Base-by-base conservation (phyloP, 2,888 invertebrate genomes). In the Abrostola triplasia region DNA sequence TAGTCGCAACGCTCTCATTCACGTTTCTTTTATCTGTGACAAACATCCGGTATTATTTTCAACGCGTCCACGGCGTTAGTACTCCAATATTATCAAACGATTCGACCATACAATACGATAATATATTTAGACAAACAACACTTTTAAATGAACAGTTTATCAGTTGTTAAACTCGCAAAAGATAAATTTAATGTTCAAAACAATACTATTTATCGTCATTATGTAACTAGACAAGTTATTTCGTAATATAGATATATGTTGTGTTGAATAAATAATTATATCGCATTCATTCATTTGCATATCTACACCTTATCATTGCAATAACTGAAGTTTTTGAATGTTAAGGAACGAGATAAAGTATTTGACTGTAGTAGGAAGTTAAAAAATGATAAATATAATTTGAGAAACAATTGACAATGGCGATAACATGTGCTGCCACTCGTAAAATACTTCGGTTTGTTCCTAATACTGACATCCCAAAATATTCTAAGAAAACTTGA, bases 21-120 rank as follows among this genome's bases (percentile, higher is more conserved):
- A 90, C 79, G 86, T 85, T 86, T 85, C 85, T 87, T 90, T 91
- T 92, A 92, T 92, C 91, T 90, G 85, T 84, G 85, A 85, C 87
- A 88, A 90, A 90, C 91, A 92, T 92, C 92, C 92, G 92, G 91
- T 86, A 89, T 88, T 87, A 88, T 87, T 88, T 88, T 85, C 81
- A 87, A 85, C 81, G 81, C 81, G 78, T 83, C 82, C 83, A 80
- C 82, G 76, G 74, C 73, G 81, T 82, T 80, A 81, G 77, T 86
- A 84, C 83, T 83, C 81, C 70, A 82, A 79, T 82, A 79, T 84
- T 87, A 88, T 88, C 85, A 85, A 84, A 84, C 84, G 83, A 85
- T 84, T 84, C 78, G 75, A 80, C 81, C 84, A 84, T 82, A 87
- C 85, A 87, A 83, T 80, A 77, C 77, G 83, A 88, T 86, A 85